Evolutionary conservation across 2,888 invertebrate genomes (phyloP).

Genomic region (Athalia rosae): DNA sequence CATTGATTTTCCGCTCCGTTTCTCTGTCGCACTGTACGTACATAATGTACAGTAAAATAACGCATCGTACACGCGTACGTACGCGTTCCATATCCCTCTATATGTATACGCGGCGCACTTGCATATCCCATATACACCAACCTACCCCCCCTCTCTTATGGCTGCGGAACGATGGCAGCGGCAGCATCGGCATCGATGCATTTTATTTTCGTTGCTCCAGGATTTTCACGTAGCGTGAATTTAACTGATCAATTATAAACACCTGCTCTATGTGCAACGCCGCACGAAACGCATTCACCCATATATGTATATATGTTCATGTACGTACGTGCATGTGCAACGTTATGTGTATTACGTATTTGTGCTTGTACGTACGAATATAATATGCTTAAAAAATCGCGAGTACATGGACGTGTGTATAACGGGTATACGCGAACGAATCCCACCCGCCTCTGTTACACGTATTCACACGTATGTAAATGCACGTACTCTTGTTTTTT

Average conservation of each 20-base stretch:
- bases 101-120: no score
- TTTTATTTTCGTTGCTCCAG: background rate
- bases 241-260: constrained; percentile 27
- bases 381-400: background rate
- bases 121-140: no score
- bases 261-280: background rate
- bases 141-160: no score
- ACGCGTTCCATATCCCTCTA: background rate
- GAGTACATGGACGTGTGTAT: background rate
- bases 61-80: background rate
- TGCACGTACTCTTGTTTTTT: background rate
- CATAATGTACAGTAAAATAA: background rate
- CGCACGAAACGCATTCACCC: background rate
- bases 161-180: background rate
- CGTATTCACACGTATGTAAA: no score
- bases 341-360: background rate
- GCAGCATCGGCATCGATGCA: background rate
- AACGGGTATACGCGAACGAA: background rate
- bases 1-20: constrained; percentile 15
- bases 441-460: no score
- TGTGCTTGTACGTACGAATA: background rate
- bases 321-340: background rate
- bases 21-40: background rate
- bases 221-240: constrained; percentile 1
- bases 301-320: background rate